Conservation (phyloP, 2,113 vertebrate genomes). For the Pachypanchax playfairii region DNA sequence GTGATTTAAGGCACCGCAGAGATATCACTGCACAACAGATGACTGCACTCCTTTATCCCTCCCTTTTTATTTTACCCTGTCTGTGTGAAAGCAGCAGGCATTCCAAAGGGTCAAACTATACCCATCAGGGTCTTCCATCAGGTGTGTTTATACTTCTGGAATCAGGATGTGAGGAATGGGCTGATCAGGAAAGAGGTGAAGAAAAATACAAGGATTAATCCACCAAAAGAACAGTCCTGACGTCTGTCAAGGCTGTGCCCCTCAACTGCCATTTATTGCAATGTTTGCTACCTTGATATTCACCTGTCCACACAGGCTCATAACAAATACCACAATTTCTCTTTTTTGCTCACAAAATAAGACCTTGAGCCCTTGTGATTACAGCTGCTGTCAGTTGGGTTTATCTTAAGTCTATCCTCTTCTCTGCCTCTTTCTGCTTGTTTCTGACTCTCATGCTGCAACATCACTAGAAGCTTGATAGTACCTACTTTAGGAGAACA, state of each 20-base stretch:
- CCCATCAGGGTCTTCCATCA: constrained; percentile 37
- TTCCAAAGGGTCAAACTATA: constrained; percentile 26
- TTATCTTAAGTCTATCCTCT: constrained; percentile 31
- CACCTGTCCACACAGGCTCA: not conserved
- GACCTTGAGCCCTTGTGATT: constrained; percentile 54
- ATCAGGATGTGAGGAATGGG: constrained; percentile 10
- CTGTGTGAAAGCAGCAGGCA: constrained; percentile 5
- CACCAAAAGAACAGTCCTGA: constrained; percentile 14
- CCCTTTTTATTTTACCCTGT: not conserved
- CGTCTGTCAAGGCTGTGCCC: not conserved
- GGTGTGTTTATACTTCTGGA: constrained; percentile 23
- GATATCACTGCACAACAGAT: constrained; percentile 6
- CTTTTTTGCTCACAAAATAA: constrained; percentile 62
- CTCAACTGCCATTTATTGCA: not conserved
- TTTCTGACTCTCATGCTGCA: constrained; percentile 32
- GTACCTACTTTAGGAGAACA: constrained; percentile 26
- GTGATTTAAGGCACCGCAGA: constrained; percentile 31
- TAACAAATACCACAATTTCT: constrained; percentile 22
- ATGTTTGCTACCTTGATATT: constrained; percentile 7
- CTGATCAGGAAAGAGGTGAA: constrained; percentile 6
- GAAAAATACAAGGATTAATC: constrained; percentile 9
- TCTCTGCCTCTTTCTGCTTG: constrained; percentile 1
- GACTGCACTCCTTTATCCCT: constrained; percentile 11
- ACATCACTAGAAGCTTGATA: constrained; percentile 9
- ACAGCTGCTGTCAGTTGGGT: constrained; percentile 54